Evolutionary conservation across 2,888 invertebrate species (phyloP).

Genomic region (Andrena camellia): DNA sequence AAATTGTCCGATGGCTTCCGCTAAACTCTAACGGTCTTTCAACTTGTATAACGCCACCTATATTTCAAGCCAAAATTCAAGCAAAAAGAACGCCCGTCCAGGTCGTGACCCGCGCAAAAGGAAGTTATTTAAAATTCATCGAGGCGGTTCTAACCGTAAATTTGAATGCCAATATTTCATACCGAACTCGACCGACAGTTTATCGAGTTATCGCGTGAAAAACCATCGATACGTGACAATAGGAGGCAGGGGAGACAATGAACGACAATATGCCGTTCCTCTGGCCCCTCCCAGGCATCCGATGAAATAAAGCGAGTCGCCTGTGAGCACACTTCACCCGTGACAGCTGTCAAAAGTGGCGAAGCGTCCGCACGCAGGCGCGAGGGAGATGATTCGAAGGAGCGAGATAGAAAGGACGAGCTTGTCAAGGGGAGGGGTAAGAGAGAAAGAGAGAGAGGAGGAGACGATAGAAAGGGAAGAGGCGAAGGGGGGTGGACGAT

Average conservation of each 20-base stretch:
- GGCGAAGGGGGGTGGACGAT: constrained; percentile 49
- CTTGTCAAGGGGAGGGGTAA: constrained; percentile 17
- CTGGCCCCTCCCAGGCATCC: background rate
- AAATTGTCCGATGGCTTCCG: no score
- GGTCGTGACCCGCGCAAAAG: no score
- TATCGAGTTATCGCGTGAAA: background rate
- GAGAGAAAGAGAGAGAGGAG: constrained; percentile 31
- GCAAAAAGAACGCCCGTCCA: no score
- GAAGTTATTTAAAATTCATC: background rate
- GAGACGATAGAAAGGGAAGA: constrained; percentile 36
- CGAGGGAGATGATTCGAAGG: constrained; percentile 39
- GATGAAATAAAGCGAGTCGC: constrained; percentile 37
- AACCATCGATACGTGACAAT: background rate
- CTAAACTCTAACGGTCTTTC: no score
- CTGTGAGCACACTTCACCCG: constrained; percentile 26
- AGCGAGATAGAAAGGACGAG: constrained; percentile 46
- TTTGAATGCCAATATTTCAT: background rate
- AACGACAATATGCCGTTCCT: constrained; percentile 18
- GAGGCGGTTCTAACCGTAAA: background rate
- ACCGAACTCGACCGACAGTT: background rate
- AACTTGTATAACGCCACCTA: no score
- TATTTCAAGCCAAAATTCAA: no score
- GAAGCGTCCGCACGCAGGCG: constrained; percentile 50
- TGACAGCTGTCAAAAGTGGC: constrained; percentile 67
- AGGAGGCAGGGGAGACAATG: constrained; percentile 8